Percentiles rank a stretch among this genome's conserved stretches.
phyloP scores from a whole-genome alignment of 2,113 vertebrate genomes.

The Pristiophorus japonicus region DNA sequence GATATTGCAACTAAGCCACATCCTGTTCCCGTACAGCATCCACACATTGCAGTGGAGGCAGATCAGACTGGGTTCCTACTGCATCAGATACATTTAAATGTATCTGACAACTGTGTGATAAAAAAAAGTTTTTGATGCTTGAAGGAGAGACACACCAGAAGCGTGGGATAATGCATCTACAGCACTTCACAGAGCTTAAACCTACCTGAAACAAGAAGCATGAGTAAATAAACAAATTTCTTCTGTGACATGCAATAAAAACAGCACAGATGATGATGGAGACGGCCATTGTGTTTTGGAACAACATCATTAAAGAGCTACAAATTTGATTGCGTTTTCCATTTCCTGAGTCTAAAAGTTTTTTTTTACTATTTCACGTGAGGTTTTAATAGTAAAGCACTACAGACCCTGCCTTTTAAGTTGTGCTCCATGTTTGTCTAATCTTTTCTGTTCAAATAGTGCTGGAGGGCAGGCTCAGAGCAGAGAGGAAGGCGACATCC shows the following conservation, averaged over 20 bases:
- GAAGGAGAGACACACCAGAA: neutral
- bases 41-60: neutral
- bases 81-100: neutral
- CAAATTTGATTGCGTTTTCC: slow-evolving; percentile 29
- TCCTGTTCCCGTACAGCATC: neutral
- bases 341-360: neutral
- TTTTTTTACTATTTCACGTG: neutral
- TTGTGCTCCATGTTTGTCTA: neutral
- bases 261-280: slow-evolving; percentile 10
- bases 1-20: neutral
- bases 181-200: neutral
- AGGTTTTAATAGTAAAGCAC: neutral
- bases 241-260: slow-evolving; percentile 8
- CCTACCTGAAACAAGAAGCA: slow-evolving; percentile 13
- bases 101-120: neutral
- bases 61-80: neutral
- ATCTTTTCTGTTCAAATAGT: neutral
- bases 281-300: slow-evolving; percentile 9
- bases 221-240: neutral
- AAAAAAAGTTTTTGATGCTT: neutral
- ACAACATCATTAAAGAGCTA: neutral
- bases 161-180: neutral
- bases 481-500: slow-evolving; percentile 45
- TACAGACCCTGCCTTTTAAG: neutral
- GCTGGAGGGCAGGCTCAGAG: slow-evolving; percentile 43